phyloP scores from a whole-genome alignment of 2,797 vertebrate genomes.

The Knipowitschia caucasica region DNA sequence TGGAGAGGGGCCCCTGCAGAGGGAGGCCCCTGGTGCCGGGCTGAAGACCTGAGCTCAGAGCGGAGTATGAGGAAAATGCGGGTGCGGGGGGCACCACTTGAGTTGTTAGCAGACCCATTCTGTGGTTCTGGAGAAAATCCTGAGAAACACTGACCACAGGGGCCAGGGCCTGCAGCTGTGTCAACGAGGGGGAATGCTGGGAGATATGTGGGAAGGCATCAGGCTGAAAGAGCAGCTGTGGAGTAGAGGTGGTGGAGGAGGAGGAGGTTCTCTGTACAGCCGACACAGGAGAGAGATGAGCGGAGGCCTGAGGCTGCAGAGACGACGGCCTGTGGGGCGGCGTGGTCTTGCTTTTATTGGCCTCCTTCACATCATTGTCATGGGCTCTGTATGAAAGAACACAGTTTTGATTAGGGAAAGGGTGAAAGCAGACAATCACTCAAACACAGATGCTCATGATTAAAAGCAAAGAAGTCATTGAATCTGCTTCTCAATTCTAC shows the following conservation, averaged over 20 bases:
- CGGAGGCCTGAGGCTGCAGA: slow-evolving; percentile 63
- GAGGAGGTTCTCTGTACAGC: slow-evolving; percentile 64
- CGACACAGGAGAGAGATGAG: slow-evolving; percentile 64
- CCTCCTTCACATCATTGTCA: slow-evolving; percentile 84
- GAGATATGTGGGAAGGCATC: slow-evolving; percentile 72
- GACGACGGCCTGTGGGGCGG: slow-evolving; percentile 65
- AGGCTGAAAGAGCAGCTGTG: slow-evolving; percentile 82
- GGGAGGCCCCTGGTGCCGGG: slow-evolving; percentile 66
- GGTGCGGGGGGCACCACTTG: slow-evolving; percentile 49
- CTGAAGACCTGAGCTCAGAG: slow-evolving; percentile 66
- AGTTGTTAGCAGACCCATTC: slow-evolving; percentile 66
- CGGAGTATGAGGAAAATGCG: slow-evolving; percentile 64
- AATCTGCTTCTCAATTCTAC: no score
- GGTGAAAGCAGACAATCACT: neutral
- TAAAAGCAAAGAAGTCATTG: neutral
- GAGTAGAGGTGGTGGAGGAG: slow-evolving; percentile 62
- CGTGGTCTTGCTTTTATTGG: slow-evolving; percentile 81
- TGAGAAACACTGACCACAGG: slow-evolving; percentile 76
- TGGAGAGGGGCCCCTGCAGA: slow-evolving; percentile 71
- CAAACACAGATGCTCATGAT: neutral
- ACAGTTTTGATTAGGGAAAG: neutral
- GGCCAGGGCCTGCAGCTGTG: slow-evolving; percentile 79
- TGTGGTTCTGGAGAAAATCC: slow-evolving; percentile 81
- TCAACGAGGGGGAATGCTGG: slow-evolving; percentile 70
- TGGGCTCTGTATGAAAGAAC: slow-evolving; percentile 71